phyloP scores from a whole-genome alignment of 2,113 vertebrate genomes.

The Callorhinus ursinus region DNA sequence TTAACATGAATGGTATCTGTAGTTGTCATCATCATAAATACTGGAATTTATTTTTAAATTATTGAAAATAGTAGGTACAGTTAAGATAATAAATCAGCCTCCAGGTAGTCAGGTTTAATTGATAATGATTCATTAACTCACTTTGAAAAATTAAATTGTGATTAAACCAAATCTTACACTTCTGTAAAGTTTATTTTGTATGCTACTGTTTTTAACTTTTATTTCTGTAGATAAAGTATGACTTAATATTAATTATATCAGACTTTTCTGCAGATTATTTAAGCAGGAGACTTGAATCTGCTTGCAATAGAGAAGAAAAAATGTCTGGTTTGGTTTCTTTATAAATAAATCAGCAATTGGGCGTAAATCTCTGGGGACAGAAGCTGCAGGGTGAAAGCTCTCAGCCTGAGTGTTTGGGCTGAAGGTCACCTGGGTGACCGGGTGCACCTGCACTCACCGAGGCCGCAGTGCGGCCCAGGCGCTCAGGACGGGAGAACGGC shows the following conservation, averaged over 20 bases:
- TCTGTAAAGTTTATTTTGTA: constrained; percentile 90
- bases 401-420: not conserved
- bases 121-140: constrained; percentile 79
- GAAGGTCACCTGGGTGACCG: not conserved
- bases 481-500: not conserved
- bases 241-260: constrained; percentile 83
- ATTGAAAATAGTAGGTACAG: constrained; percentile 77
- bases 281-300: constrained; percentile 86
- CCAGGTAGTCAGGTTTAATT: constrained; percentile 77
- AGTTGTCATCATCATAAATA: constrained; percentile 80
- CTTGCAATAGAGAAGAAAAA: constrained; percentile 90
- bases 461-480: not conserved
- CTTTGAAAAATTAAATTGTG: constrained; percentile 82
- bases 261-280: constrained; percentile 86
- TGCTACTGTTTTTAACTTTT: constrained; percentile 88
- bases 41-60: constrained; percentile 82
- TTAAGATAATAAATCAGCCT: constrained; percentile 84
- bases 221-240: constrained; percentile 87
- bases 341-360: constrained; percentile 35
- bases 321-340: constrained; percentile 73
- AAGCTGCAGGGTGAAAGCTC: not conserved
- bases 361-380: constrained; percentile 72
- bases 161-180: constrained; percentile 85
- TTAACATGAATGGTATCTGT: constrained; percentile 77
- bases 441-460: not conserved